Conservation (phyloP, 2,797 vertebrate species). For the Cottoperca gobio region DNA sequence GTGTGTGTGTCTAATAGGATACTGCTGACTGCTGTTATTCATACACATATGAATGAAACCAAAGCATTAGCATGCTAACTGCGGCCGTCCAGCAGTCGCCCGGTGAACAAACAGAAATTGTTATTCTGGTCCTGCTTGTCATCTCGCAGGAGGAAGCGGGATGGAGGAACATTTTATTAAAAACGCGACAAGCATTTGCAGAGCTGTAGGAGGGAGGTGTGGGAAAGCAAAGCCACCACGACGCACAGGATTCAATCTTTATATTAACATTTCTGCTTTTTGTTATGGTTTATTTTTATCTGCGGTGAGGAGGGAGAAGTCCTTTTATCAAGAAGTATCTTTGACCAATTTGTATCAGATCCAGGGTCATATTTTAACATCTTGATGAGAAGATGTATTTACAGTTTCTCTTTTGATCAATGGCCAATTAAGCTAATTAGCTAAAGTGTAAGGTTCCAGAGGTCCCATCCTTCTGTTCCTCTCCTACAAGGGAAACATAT, state of each 20-base stretch:
- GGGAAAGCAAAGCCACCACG: neutral
- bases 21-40: neutral
- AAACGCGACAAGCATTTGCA: neutral
- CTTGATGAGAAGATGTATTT: neutral
- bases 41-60: neutral
- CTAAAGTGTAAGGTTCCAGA: no score
- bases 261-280: neutral
- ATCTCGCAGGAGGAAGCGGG: constrained; percentile 20
- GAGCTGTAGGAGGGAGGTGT: neutral
- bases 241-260: neutral
- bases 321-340: neutral
- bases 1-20: neutral
- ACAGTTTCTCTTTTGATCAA: neutral
- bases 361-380: neutral
- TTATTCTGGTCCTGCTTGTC: constrained; percentile 41
- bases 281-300: no score
- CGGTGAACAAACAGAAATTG: constrained; percentile 33
- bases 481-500: neutral
- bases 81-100: neutral
- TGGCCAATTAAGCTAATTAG: neutral
- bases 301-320: neutral
- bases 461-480: neutral
- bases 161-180: constrained; percentile 33
- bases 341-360: neutral
- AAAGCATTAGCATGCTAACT: constrained; percentile 33